Percentiles rank a stretch among this genome's conserved stretches.
These are phyloP conservation scores for Platalea minor DNA, from an alignment of 2,797 vertebrate species.

Conservation along the genomic window DNA sequence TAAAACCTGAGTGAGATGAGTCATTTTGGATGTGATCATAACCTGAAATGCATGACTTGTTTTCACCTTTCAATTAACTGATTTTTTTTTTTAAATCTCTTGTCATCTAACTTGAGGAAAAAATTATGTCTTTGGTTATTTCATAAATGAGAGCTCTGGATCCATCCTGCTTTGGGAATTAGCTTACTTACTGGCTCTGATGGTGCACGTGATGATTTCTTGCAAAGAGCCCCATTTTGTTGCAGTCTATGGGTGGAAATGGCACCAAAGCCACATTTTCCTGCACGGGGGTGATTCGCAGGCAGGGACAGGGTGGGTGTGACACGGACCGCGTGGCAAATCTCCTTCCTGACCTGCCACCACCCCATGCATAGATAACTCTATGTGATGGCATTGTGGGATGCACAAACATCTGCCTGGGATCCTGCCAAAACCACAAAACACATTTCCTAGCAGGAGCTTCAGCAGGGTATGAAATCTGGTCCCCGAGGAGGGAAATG, in stretches of 20 bases:
- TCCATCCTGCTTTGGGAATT: not conserved
- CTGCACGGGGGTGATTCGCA: not conserved
- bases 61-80: not conserved
- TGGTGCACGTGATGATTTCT: not conserved
- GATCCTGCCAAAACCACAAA: not conserved
- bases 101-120: not conserved
- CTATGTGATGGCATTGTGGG: not conserved
- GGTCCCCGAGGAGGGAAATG: not conserved
- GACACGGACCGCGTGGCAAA: rapidly evolving
- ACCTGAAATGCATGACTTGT: not conserved
- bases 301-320: not conserved
- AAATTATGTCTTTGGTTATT: not conserved
- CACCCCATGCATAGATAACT: not conserved
- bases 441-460: not conserved
- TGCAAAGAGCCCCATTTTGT: not conserved
- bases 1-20: not conserved
- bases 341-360: not conserved
- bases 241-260: not conserved
- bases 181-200: not conserved
- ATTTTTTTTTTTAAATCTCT: not conserved
- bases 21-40: not conserved
- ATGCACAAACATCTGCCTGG: not conserved
- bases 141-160: not conserved
- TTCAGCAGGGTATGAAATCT: not conserved
- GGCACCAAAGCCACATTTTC: not conserved